Evolutionary conservation across 2,113 vertebrate species (phyloP).

Genomic region (Daboia siamensis): DNA sequence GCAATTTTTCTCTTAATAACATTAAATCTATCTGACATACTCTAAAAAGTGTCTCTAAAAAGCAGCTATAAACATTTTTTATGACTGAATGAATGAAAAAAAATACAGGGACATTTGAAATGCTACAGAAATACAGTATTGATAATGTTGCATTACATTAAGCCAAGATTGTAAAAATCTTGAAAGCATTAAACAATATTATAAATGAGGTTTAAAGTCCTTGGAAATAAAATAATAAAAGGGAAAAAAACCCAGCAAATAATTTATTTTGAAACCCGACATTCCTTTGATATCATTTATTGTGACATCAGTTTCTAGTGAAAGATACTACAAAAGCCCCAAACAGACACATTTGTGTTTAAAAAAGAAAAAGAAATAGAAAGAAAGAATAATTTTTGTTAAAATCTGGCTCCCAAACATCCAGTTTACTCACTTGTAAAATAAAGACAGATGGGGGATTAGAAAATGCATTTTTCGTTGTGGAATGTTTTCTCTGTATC

Average conservation of each 20-base stretch:
- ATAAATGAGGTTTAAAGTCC: constrained; percentile 13
- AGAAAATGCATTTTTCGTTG: constrained; percentile 42
- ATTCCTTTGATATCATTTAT: constrained; percentile 46
- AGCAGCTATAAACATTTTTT: background rate
- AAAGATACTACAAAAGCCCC: constrained; percentile 52
- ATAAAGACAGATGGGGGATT: constrained; percentile 28
- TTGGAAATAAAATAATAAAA: constrained; percentile 4
- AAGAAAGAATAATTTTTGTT: constrained; percentile 16
- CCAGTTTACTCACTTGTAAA: constrained; percentile 21
- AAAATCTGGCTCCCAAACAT: constrained; percentile 58
- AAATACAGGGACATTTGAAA: background rate
- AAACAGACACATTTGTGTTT: constrained; percentile 46
- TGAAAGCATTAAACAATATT: background rate
- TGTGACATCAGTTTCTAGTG: constrained; percentile 26
- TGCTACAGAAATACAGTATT: background rate
- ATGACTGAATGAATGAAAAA: background rate
- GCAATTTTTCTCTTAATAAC: background rate
- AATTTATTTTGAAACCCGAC: constrained; percentile 44
- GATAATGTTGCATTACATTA: background rate
- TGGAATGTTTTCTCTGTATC: constrained; percentile 30
- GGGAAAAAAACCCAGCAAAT: constrained; percentile 28
- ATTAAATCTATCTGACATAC: background rate
- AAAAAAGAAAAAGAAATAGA: background rate
- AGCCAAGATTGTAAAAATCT: constrained; percentile 1
- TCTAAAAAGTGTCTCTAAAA: background rate